Base-by-base conservation (phyloP, 1,140 invertebrate species). In the Hirudo medicinalis region DNA sequence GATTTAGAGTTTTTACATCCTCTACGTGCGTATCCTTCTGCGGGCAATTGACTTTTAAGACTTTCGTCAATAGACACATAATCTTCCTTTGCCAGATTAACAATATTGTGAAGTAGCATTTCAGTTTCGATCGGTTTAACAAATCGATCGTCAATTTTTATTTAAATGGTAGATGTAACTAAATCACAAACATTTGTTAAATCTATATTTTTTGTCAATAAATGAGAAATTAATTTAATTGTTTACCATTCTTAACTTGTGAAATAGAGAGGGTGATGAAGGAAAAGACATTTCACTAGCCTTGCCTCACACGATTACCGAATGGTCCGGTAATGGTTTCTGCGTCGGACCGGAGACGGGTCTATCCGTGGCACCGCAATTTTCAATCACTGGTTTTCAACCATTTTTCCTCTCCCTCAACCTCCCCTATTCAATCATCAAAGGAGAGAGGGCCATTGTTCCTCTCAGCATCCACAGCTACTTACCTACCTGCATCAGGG, bases 391-490 rank as follows among this genome's bases (percentile, higher is more conserved):
- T 76, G 90, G 93, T 0, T 92, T 92, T 78, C 88, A 92, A 76
- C 89, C 90, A 11, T 94, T 96, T 82, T 92, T 92, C 76, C 84
- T 94, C 27, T 88, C 87, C 0, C 80, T 93, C 27, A 88, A 91
- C 77, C 83, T 97, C 15, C 95, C 95, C 0, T 92, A 93, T 76
- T 88, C 89, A 0, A 87, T 97, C 1, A 89, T 92, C 71, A 85
- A 89, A 69, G 93, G 92, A 71, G 96, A 99, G 83, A 88, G 89
- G 22, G 84, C 98, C 60, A 89, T 91, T 0, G 85, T 97, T 72
- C 89, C 94, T 63, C 88, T 94, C 20, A 88, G 94, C 25, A 87
- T 99, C 6, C 93, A 92, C 80, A 99, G 96, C 82, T 93, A 96
- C 76, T 84, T 91, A 78, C 86, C 88, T 25, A 75, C 78, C 53